Conservation (phyloP, 2,113 vertebrate genomes). For the Carassius gibelio region DNA sequence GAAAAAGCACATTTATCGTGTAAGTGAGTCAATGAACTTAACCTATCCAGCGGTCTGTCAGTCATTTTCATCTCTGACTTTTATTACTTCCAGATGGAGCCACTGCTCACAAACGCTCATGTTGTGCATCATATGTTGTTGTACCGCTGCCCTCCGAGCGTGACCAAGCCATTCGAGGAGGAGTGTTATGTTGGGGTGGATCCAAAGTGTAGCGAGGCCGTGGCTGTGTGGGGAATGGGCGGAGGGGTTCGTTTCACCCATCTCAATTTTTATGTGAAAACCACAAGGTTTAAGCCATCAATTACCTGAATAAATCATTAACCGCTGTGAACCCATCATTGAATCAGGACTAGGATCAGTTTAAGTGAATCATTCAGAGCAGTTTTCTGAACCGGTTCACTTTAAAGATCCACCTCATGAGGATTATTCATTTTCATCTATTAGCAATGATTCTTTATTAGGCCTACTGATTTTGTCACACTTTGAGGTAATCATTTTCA, state of each 20-base stretch:
- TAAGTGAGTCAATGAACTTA: slow-evolving; percentile 49
- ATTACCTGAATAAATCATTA: no score
- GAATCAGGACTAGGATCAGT: no score
- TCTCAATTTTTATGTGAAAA: no score
- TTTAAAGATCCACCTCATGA: not conserved
- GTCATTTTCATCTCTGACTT: not conserved
- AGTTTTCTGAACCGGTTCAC: not conserved
- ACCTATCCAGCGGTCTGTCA: not conserved
- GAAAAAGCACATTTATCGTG: slow-evolving; percentile 81
- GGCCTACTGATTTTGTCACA: not conserved
- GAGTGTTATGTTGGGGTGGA: slow-evolving; percentile 59
- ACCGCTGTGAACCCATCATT: no score
- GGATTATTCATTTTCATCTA: not conserved
- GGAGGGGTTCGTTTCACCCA: slow-evolving; percentile 73
- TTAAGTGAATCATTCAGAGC: no score
- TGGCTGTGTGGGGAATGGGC: slow-evolving; percentile 80
- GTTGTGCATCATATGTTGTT: slow-evolving; percentile 80
- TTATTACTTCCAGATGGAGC: slow-evolving; percentile 71
- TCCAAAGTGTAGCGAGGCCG: slow-evolving; percentile 66
- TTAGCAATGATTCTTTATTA: not conserved
- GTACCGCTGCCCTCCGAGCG: slow-evolving; percentile 73
- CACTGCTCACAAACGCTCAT: slow-evolving; percentile 67
- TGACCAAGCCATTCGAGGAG: slow-evolving; percentile 56
- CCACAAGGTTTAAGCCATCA: no score
- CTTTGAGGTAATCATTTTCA: not conserved